phyloP scores from a whole-genome alignment of 2,888 invertebrate species.

The Chrysolina oricalcia region DNA sequence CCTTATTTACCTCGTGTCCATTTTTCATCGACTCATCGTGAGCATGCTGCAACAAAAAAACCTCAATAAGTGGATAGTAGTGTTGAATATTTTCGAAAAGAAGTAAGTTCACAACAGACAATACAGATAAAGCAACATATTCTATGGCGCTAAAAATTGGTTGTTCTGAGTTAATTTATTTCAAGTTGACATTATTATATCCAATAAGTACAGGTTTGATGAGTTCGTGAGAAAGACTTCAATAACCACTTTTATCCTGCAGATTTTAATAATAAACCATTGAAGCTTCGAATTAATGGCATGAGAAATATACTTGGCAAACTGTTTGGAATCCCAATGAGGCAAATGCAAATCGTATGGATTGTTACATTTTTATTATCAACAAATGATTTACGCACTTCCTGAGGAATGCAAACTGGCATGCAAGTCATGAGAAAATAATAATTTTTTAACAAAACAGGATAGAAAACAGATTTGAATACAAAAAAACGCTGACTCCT shows the following conservation, averaged over 20 bases:
- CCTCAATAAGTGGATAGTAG: slow-evolving; percentile 29
- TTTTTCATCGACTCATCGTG: slow-evolving; percentile 71
- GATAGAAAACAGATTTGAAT: no score
- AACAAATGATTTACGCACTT: no score
- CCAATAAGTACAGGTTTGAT: slow-evolving; percentile 4
- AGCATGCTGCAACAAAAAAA: slow-evolving; percentile 72
- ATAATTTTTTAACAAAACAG: no score
- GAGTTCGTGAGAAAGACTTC: slow-evolving; percentile 3
- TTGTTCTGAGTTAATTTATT: slow-evolving; percentile 17
- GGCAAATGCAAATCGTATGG: no score
- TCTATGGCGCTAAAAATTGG: not conserved
- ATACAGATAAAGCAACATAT: not conserved
- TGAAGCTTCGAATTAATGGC: not conserved
- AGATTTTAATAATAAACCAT: not conserved
- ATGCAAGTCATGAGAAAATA: no score
- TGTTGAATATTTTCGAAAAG: slow-evolving; percentile 31
- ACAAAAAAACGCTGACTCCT: no score
- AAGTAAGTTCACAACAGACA: slow-evolving; percentile 6
- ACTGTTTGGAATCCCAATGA: not conserved
- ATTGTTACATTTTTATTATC: no score
- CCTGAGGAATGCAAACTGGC: no score
- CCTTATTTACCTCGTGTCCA: slow-evolving; percentile 71
- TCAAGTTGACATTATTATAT: slow-evolving; percentile 11
- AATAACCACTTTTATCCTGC: not conserved
- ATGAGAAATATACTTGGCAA: not conserved